Evolutionary conservation across 2,888 invertebrate species (phyloP).

Genomic region (Lasiommata megera): DNA sequence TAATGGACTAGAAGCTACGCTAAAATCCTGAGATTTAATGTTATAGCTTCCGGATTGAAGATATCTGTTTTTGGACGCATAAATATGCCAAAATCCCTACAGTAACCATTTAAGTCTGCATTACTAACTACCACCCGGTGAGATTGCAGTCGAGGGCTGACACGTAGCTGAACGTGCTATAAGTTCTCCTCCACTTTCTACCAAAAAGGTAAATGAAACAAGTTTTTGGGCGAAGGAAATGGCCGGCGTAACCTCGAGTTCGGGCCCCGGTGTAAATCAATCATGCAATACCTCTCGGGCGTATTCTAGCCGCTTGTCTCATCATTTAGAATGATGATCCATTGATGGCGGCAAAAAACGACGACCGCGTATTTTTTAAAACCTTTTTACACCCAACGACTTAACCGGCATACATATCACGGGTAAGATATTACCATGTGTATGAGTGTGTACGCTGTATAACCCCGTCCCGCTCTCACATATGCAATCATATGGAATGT

Average conservation of each 20-base stretch:
- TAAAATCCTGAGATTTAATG: too few species aligned
- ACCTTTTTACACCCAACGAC: slow-evolving; percentile 20
- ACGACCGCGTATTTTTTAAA: slow-evolving; percentile 26
- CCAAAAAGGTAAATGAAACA: slow-evolving; percentile 2
- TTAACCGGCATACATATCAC: background rate
- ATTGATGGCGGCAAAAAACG: slow-evolving; percentile 32
- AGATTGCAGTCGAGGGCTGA: too few species aligned
- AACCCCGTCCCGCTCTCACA: background rate
- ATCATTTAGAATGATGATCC: slow-evolving; percentile 29
- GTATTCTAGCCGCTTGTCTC: slow-evolving; percentile 27
- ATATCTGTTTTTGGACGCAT: too few species aligned
- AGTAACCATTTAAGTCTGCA: too few species aligned
- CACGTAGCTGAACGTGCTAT: too few species aligned
- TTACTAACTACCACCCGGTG: too few species aligned
- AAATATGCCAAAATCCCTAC: too few species aligned
- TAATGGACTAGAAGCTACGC: too few species aligned
- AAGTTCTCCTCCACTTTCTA: background rate
- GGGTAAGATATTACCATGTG: background rate
- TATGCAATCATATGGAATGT: background rate
- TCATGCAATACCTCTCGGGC: slow-evolving; percentile 27
- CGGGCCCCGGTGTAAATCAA: slow-evolving; percentile 28
- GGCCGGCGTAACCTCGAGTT: slow-evolving; percentile 2
- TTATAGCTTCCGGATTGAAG: too few species aligned
- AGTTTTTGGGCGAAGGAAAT: slow-evolving; percentile 2
- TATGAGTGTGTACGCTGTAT: background rate